Evolutionary conservation across 2,113 vertebrate genomes (phyloP).

Genomic region (Forbesichthys papilliferus): DNA sequence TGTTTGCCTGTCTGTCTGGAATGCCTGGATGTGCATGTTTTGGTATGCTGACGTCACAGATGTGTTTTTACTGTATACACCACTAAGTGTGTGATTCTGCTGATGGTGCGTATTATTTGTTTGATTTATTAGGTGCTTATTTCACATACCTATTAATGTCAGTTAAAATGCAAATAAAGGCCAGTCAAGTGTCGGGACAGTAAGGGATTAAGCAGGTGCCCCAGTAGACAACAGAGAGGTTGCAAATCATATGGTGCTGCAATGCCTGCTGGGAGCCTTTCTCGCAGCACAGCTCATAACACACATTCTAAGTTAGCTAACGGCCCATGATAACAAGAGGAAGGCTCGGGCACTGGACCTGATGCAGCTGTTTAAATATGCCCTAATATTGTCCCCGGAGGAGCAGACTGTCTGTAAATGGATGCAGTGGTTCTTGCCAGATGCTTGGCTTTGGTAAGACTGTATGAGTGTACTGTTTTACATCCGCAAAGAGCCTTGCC

Average conservation of each 20-base stretch:
- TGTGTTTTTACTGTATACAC: not conserved
- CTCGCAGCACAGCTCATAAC: constrained; percentile 46
- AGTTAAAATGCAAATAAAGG: constrained; percentile 72
- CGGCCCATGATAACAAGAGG: constrained; percentile 62
- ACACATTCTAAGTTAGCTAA: constrained; percentile 48
- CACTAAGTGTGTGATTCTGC: constrained; percentile 33
- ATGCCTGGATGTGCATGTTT: not conserved
- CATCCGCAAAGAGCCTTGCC: constrained; percentile 56
- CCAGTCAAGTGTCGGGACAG: constrained; percentile 58
- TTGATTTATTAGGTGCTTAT: constrained; percentile 62
- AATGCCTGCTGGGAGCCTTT: constrained; percentile 62
- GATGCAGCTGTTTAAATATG: constrained; percentile 66
- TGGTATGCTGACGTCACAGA: no score
- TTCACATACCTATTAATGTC: constrained; percentile 64
- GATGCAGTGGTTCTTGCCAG: constrained; percentile 35
- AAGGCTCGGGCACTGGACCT: constrained; percentile 49
- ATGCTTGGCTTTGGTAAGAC: constrained; percentile 45
- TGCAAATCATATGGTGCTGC: constrained; percentile 65
- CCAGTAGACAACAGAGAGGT: constrained; percentile 42
- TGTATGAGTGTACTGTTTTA: constrained; percentile 51
- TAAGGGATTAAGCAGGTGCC: constrained; percentile 57
- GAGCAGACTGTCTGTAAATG: constrained; percentile 51
- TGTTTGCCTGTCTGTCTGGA: not conserved
- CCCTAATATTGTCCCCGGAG: constrained; percentile 63
- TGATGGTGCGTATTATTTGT: constrained; percentile 41